These are phyloP conservation scores for Siniperca knerii DNA, from an alignment of 2,113 vertebrate species.

Conservation along the genomic window DNA sequence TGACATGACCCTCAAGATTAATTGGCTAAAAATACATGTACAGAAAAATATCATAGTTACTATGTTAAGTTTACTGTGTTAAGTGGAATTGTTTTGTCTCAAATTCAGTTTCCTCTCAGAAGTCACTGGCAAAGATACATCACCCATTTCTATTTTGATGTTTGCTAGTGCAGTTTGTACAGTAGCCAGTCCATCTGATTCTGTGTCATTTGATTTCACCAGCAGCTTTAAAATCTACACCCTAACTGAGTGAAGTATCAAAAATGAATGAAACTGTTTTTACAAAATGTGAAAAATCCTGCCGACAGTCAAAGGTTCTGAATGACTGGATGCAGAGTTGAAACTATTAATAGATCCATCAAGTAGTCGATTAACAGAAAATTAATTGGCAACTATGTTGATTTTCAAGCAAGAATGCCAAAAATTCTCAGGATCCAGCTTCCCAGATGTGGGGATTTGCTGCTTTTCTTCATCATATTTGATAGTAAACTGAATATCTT, in stretches of 20 bases:
- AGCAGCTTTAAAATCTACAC: conserved; percentile 8
- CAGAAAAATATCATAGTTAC: conserved; percentile 5
- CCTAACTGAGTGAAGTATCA: background rate
- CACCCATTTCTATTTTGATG: conserved; percentile 34
- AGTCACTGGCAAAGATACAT: conserved; percentile 40
- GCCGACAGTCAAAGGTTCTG: background rate
- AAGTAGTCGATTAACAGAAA: background rate
- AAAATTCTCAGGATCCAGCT: background rate
- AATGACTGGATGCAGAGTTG: background rate
- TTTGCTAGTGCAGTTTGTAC: conserved; percentile 44
- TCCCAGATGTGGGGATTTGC: background rate
- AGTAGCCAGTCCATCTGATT: conserved; percentile 55
- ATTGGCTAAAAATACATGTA: background rate
- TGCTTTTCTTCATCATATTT: background rate
- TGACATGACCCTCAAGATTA: background rate
- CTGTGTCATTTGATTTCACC: conserved; percentile 33
- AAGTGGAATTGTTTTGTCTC: conserved; percentile 18
- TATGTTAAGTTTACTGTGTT: conserved; percentile 16
- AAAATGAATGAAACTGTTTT: conserved; percentile 1
- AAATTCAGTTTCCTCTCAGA: conserved; percentile 35
- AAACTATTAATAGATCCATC: background rate
- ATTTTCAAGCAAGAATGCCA: background rate
- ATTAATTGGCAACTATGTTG: background rate
- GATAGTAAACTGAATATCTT: background rate
- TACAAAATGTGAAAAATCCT: background rate